Conservation (phyloP, 2,888 invertebrate species). For the Lochmaea capreae region DNA sequence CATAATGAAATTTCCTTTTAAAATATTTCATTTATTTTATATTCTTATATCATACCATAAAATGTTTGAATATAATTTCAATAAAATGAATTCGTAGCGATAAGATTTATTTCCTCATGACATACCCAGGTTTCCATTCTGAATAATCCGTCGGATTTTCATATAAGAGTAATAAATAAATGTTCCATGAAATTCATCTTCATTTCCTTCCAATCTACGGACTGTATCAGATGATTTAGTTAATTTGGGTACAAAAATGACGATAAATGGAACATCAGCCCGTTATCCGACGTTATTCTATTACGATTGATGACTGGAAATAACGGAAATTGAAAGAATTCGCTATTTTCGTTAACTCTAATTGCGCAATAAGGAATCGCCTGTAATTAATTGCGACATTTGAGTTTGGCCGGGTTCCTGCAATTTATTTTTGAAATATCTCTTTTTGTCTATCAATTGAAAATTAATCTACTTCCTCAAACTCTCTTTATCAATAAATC, state of each 20-base stretch:
- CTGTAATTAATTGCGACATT: constrained; percentile 11
- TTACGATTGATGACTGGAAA: constrained; percentile 50
- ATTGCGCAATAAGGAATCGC: constrained; percentile 16
- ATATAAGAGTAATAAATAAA: constrained; percentile 1
- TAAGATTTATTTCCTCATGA: background rate
- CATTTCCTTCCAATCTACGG: constrained; percentile 33
- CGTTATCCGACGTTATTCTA: constrained; percentile 41
- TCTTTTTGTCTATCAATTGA: background rate
- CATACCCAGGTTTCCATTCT: background rate
- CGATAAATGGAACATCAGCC: constrained; percentile 38
- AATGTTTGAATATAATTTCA: background rate
- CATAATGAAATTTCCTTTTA: background rate
- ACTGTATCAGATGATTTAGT: constrained; percentile 32
- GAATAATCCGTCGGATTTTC: background rate
- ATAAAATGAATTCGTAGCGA: background rate
- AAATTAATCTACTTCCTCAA: background rate
- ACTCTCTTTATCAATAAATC: background rate
- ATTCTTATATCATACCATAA: background rate
- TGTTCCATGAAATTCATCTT: constrained; percentile 35
- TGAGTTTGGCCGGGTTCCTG: background rate
- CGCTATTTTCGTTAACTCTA: constrained; percentile 36
- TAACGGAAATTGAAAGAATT: constrained; percentile 42
- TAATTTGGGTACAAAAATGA: constrained; percentile 43
- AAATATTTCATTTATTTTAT: background rate
- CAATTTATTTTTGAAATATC: background rate